Percentiles rank a stretch among this genome's conserved stretches.
Evolutionary conservation across 2,888 invertebrate species (phyloP).

Genomic region (Macaria liturata): DNA sequence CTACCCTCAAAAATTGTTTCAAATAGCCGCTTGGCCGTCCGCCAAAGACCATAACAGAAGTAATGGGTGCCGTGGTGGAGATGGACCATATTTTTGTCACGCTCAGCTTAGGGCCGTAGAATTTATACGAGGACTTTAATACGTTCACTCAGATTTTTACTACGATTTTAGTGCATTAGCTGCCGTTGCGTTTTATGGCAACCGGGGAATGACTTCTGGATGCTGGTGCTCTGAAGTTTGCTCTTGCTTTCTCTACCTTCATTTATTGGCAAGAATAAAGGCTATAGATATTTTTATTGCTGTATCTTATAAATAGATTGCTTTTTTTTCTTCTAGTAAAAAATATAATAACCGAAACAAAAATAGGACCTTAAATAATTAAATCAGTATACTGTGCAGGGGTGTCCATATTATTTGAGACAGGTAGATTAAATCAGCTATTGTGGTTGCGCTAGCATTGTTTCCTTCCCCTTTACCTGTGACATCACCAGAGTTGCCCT

Average conservation of each 20-base stretch:
- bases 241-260: not conserved
- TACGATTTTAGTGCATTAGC: conserved; percentile 18
- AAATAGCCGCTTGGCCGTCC: conserved; percentile 40
- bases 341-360: no score
- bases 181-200: conserved; percentile 11
- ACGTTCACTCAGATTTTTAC: conserved; percentile 19
- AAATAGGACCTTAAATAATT: no score
- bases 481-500: conserved; percentile 31
- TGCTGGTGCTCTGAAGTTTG: conserved; percentile 2
- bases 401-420: conserved; percentile 44
- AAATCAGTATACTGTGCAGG: no score
- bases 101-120: conserved; percentile 23
- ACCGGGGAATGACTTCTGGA: not conserved
- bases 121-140: conserved; percentile 22
- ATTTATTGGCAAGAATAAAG: no score
- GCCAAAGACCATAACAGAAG: conserved; percentile 47
- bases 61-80: conserved; percentile 40
- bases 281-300: no score
- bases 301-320: no score
- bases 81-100: conserved; percentile 42
- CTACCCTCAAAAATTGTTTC: conserved; percentile 36
- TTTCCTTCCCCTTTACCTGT: conserved; percentile 40
- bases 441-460: conserved; percentile 55
- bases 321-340: no score
- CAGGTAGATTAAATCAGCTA: conserved; percentile 55